Conservation (phyloP, 2,888 invertebrate species). For the Limulus polyphemus region DNA sequence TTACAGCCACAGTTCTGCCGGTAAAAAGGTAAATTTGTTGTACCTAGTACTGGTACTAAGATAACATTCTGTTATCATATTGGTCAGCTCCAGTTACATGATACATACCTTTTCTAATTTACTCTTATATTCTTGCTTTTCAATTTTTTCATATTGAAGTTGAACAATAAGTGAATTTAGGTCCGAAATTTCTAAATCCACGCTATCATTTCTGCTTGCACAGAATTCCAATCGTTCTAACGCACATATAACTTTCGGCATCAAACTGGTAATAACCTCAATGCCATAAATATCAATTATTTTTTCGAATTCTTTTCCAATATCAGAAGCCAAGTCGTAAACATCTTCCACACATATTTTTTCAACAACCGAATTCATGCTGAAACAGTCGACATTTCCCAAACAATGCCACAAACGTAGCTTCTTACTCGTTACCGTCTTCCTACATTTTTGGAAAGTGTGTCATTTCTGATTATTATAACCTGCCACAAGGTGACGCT, state of each 20-base stretch:
- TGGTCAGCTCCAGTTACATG: no score
- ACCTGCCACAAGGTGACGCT: no score
- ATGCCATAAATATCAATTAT: constrained; percentile 85
- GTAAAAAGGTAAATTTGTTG: no score
- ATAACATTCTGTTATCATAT: no score
- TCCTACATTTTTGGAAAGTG: no score
- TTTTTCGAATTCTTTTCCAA: constrained; percentile 95
- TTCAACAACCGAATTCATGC: no score
- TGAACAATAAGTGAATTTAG: constrained; percentile 72
- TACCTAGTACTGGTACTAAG: no score
- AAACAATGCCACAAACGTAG: no score
- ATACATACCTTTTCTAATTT: constrained; percentile 84
- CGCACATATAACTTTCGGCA: constrained; percentile 86
- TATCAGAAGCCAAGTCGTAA: constrained; percentile 92
- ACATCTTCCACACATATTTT: constrained; percentile 50
- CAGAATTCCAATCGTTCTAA: constrained; percentile 77
- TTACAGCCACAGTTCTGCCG: no score
- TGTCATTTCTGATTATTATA: no score
- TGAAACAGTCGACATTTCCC: no score
- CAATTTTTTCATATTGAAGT: constrained; percentile 83
- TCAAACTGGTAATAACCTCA: constrained; percentile 74
- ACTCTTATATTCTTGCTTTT: constrained; percentile 79
- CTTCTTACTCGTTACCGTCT: no score
- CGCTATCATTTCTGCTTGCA: constrained; percentile 74
- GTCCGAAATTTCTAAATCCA: constrained; percentile 65